A percentile compares a stretch with the other conserved stretches of the same genome.
phyloP scores from a whole-genome alignment of 2,888 invertebrate species.

The Diaprepes abbreviatus region DNA sequence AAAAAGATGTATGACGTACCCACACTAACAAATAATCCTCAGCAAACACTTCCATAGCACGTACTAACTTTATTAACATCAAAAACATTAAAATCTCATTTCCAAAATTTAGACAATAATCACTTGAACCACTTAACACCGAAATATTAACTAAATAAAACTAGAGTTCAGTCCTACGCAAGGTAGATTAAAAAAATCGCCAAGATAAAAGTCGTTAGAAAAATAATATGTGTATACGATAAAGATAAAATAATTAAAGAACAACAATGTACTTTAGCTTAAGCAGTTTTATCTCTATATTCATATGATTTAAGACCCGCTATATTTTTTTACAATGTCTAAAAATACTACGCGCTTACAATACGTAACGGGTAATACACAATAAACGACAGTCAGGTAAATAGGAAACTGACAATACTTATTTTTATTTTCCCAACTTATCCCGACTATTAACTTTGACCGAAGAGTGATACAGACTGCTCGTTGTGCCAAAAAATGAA shows the following conservation, averaged over 20 bases:
- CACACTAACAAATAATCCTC: constrained; percentile 3
- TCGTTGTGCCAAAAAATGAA: too few species aligned
- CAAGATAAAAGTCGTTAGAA: constrained; percentile 4
- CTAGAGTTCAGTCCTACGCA: neutral
- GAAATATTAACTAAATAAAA: neutral
- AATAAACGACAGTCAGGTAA: neutral
- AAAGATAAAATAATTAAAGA: constrained; percentile 7
- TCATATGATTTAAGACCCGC: neutral
- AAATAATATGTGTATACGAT: neutral
- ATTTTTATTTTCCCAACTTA: constrained; percentile 4
- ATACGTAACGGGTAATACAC: constrained; percentile 4
- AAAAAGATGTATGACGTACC: constrained; percentile 1
- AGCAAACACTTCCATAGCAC: neutral
- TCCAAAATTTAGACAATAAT: too few species aligned
- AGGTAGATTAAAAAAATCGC: neutral
- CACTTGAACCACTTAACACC: neutral
- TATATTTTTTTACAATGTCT: constrained; percentile 16
- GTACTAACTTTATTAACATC: neutral
- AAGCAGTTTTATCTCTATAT: constrained; percentile 13
- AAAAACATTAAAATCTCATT: neutral
- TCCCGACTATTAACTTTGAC: neutral
- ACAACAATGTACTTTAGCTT: constrained; percentile 10
- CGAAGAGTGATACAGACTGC: too few species aligned
- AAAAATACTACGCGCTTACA: constrained; percentile 10
- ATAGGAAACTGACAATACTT: neutral